phyloP scores from a whole-genome alignment of 2,113 vertebrate genomes.

The Microtus richardsoni region DNA sequence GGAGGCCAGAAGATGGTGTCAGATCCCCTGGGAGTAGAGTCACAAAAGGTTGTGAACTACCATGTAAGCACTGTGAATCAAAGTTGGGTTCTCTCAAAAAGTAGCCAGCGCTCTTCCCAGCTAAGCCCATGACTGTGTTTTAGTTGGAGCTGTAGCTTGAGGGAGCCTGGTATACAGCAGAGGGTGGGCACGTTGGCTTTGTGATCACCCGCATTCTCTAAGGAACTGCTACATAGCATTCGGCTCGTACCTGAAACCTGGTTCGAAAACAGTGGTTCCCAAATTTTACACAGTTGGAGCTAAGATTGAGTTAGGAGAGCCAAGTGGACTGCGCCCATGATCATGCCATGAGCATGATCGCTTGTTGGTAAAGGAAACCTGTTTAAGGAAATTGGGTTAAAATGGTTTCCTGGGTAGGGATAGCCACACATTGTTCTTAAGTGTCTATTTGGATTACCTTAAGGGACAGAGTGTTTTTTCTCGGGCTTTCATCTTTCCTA shows the following conservation, averaged over 20 bases:
- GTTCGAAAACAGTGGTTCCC: background rate
- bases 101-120: background rate
- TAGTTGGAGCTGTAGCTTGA: background rate
- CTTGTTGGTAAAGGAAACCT: slow-evolving; percentile 21
- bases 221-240: slow-evolving; percentile 10
- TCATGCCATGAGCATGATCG: background rate
- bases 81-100: background rate
- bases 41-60: background rate
- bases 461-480: slow-evolving; percentile 8
- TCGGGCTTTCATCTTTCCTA: slow-evolving; percentile 27
- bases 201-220: background rate
- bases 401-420: slow-evolving; percentile 20
- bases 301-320: background rate
- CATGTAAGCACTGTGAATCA: background rate
- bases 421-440: slow-evolving; percentile 38
- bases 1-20: background rate
- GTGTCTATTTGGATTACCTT: slow-evolving; percentile 8
- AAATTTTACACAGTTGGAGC: background rate
- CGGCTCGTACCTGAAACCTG: slow-evolving; percentile 7
- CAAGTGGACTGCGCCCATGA: background rate
- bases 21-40: background rate
- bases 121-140: background rate
- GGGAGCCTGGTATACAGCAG: background rate
- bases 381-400: slow-evolving; percentile 45
- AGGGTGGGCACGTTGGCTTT: background rate